A percentile compares a stretch with the other conserved stretches of the same genome.
Conservation (phyloP, 2,113 vertebrate genomes). For the Podarcis cretensis region DNA sequence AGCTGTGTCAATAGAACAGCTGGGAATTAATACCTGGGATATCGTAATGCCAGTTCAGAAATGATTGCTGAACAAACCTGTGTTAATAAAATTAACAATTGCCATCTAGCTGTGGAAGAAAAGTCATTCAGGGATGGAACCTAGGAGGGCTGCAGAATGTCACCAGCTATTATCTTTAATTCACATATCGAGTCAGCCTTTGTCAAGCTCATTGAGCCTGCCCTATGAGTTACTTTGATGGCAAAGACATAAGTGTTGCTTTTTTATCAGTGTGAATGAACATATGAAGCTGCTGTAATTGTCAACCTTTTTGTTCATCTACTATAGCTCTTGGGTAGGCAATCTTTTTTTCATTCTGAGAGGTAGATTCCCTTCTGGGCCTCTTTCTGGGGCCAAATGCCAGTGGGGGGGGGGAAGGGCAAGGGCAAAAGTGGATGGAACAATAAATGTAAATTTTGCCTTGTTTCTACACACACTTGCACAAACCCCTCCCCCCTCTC, state of each 20-base stretch:
- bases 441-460: too few relatives aligned
- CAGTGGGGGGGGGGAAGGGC: too few relatives aligned
- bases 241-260: background rate
- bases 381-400: too few relatives aligned
- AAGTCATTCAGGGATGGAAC: background rate
- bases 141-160: background rate
- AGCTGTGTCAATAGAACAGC: conserved; percentile 44
- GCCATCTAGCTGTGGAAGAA: background rate
- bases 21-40: conserved; percentile 37
- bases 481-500: too few relatives aligned
- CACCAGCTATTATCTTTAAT: conserved; percentile 17
- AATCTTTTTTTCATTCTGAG: too few relatives aligned
- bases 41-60: conserved; percentile 23
- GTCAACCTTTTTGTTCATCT: background rate
- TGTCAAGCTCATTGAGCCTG: background rate
- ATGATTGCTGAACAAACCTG: background rate
- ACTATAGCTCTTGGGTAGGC: background rate
- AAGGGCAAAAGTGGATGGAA: too few relatives aligned
- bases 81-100: conserved; percentile 32
- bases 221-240: background rate
- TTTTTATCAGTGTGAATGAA: background rate
- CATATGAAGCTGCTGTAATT: background rate
- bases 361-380: too few relatives aligned
- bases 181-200: background rate
- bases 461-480: too few relatives aligned